Conservation (phyloP, 2,888 invertebrate genomes). For the Hirtodrosophila cameraria region DNA sequence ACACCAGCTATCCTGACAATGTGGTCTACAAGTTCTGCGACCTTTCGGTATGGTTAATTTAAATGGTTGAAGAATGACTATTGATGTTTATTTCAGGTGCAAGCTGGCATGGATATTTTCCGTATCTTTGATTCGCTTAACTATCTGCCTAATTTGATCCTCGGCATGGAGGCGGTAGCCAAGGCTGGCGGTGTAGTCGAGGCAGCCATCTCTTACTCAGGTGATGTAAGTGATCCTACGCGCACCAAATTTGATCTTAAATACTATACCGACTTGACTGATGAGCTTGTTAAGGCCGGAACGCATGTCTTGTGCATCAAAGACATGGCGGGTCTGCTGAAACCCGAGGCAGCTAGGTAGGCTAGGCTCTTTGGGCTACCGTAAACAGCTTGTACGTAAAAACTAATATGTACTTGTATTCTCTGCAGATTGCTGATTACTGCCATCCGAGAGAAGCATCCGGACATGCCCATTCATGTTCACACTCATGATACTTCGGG, state of each 20-base stretch:
- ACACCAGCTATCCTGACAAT: slow-evolving; percentile 99
- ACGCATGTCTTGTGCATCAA: slow-evolving; percentile 97
- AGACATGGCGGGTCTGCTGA: slow-evolving; percentile 98
- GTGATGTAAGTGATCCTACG: slow-evolving; percentile 96
- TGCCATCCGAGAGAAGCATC: slow-evolving; percentile 95
- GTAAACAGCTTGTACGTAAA: too few relatives aligned
- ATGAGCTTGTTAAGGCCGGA: slow-evolving; percentile 97
- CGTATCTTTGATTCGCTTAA: slow-evolving; percentile 99
- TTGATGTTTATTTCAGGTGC: slow-evolving; percentile 85
- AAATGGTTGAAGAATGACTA: too few relatives aligned
- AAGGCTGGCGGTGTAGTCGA: slow-evolving; percentile 98
- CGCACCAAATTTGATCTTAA: slow-evolving; percentile 97
- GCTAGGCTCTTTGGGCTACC: too few relatives aligned
- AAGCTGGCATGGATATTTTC: slow-evolving; percentile 99
- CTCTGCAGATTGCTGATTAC: slow-evolving; percentile 89
- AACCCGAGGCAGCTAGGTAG: slow-evolving; percentile 95
- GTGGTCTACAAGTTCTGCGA: slow-evolving; percentile 99
- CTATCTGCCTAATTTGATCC: slow-evolving; percentile 97
- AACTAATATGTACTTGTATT: too few relatives aligned
- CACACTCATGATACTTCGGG: slow-evolving; percentile 99
- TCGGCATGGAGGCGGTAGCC: slow-evolving; percentile 98
- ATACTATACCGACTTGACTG: slow-evolving; percentile 96
- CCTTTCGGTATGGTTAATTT: slow-evolving; percentile 88
- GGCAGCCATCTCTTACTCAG: slow-evolving; percentile 98
- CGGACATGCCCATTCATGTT: slow-evolving; percentile 97